phyloP scores from a whole-genome alignment of 1,140 invertebrate species.

The Hyles euphorbiae region DNA sequence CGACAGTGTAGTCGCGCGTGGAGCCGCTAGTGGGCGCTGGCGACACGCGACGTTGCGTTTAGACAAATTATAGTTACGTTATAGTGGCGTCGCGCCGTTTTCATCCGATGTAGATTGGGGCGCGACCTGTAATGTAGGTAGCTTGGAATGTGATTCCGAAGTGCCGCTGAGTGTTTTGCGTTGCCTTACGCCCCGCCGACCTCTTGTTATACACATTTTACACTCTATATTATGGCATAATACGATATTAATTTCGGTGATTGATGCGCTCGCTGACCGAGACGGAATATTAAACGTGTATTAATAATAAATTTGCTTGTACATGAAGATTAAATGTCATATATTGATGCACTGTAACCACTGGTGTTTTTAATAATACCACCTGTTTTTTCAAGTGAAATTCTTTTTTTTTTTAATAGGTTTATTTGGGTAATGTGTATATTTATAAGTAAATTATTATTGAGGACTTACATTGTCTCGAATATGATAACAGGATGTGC shows the following conservation, averaged over 20 bases:
- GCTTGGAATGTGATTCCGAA: slow-evolving; percentile 66
- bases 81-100: slow-evolving; percentile 31
- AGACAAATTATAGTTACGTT: slow-evolving; percentile 50
- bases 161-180: slow-evolving; percentile 38
- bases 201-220: slow-evolving; percentile 54
- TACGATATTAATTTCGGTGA: slow-evolving; percentile 55
- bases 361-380: slow-evolving; percentile 72
- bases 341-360: slow-evolving; percentile 72
- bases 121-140: slow-evolving; percentile 37
- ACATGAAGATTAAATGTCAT: slow-evolving; percentile 74
- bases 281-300: slow-evolving; percentile 63
- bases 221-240: slow-evolving; percentile 67
- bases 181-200: slow-evolving; percentile 27
- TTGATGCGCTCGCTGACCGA: slow-evolving; percentile 43
- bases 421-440: slow-evolving; percentile 72
- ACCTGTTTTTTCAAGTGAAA: slow-evolving; percentile 53
- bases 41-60: slow-evolving; percentile 27
- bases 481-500: slow-evolving; percentile 64
- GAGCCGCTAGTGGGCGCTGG: slow-evolving; percentile 42
- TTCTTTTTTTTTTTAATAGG: slow-evolving; percentile 61
- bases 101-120: slow-evolving; percentile 33
- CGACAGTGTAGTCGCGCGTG: slow-evolving; percentile 44
- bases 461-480: slow-evolving; percentile 65
- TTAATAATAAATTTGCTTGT: slow-evolving; percentile 70
- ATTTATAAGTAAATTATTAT: slow-evolving; percentile 74